Evolutionary conservation across 2,888 invertebrate species (phyloP), one percentile per base, ranked within the genome.

Genomic region (Meiosimyza platycephala): DNA sequence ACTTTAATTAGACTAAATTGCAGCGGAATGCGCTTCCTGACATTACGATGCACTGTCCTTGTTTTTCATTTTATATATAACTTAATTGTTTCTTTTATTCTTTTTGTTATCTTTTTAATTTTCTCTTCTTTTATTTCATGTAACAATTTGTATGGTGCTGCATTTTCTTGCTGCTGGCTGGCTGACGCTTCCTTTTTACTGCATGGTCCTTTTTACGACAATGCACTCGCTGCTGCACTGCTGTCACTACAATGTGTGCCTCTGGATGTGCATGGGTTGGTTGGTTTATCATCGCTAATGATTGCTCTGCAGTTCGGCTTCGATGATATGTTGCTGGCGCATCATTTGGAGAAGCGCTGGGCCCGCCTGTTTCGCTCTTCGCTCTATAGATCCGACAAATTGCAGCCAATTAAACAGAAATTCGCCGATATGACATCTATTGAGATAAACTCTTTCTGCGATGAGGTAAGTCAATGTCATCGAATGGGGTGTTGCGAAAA

Each of bases 371-470:
- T 92, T 80, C 89, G 92, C 69, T 91, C 92, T 0, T 91, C 93
- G 0, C 83, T 94, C 7, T 93, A 92, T 85, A 89, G 94, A 71
- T 90, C 90, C 13, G 90, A 90, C 74, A 92, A 92, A 2, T 85
- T 95, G 52, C 92, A 93, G 81, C 91, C 92, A 71, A 95, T 95
- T n/a, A 96, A 95, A 83, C 93, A 93, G 71, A 92, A 94, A 81
- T 97, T 96, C 87, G 94, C 94, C 12, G 92, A 93, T 81, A 89
- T 96, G 80, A 96, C 95, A 51, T 89, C 92, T 67, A 88, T 90
- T 0, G 93, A 96, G 85, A 95, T 96, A 76, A 78, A 80, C 6
- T 74, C 76, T 9, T 87, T 88, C 77, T 83, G 83, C 75, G 75
- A 79, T 65, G 86, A 88, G 82, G 87, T 87, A 80, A 79, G 81